Conservation (phyloP, 2,797 vertebrate genomes). For the Enteromius afrohamiltoni region DNA sequence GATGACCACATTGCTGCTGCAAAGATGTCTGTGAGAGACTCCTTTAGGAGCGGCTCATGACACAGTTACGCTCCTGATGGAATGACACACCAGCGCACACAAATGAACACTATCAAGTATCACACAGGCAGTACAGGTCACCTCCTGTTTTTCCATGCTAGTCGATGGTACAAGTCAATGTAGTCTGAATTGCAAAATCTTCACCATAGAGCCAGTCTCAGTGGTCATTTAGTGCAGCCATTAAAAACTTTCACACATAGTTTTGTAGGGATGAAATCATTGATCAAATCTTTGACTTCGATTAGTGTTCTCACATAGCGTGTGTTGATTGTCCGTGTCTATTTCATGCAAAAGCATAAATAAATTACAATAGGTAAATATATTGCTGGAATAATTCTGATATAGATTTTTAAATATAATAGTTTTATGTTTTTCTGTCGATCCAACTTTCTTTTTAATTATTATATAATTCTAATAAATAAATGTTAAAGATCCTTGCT, state of each 20-base stretch:
- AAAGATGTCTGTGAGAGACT: background rate
- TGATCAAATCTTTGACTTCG: background rate
- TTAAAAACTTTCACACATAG: background rate
- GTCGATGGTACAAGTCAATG: background rate
- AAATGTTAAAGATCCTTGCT: no score
- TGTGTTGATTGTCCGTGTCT: background rate
- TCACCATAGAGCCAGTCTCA: background rate
- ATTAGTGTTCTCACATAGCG: background rate
- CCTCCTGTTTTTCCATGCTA: background rate
- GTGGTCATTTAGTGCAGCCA: background rate
- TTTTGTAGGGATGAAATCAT: background rate
- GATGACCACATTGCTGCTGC: slow-evolving; percentile 21
- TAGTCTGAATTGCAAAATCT: background rate
- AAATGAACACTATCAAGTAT: slow-evolving; percentile 23
- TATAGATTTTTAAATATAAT: background rate
- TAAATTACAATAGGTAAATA: background rate
- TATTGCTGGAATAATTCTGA: background rate
- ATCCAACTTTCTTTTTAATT: background rate
- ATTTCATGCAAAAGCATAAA: background rate
- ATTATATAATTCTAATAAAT: no score
- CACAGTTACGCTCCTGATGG: slow-evolving; percentile 16
- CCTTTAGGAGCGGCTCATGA: background rate
- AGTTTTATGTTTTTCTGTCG: background rate
- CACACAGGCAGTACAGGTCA: slow-evolving; percentile 13
- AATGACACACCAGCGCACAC: slow-evolving; percentile 22